Conservation (phyloP, 2,888 invertebrate species). For the Argyra leucocephala region DNA sequence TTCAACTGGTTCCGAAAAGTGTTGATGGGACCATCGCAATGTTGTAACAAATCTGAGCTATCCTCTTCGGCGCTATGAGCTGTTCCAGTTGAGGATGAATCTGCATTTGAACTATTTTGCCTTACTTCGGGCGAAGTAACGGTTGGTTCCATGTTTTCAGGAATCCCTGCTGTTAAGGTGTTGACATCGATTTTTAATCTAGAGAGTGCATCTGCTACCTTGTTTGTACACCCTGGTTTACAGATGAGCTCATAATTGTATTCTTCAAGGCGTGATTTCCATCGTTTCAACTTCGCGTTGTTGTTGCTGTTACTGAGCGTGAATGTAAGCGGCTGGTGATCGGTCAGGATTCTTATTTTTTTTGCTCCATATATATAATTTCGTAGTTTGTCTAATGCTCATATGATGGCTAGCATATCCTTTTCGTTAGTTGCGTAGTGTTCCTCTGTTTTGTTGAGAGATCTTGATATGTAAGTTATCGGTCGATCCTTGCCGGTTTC, state of each 20-base stretch:
- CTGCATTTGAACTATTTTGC: no score
- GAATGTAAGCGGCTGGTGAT: conserved; percentile 21
- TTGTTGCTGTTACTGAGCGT: conserved; percentile 5
- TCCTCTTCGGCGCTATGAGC: conserved; percentile 14
- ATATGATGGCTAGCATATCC: no score
- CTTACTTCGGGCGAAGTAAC: no score
- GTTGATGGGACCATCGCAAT: conserved; percentile 13
- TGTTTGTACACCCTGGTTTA: conserved; percentile 6
- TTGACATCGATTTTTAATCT: conserved; percentile 14
- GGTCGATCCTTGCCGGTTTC: conserved; percentile 12
- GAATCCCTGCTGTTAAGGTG: not conserved
- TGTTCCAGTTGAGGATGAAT: no score
- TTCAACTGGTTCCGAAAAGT: conserved; percentile 15
- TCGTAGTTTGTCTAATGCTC: no score
- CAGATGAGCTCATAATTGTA: conserved; percentile 20
- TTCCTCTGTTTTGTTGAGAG: no score
- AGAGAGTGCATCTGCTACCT: conserved; percentile 19
- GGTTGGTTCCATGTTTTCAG: no score
- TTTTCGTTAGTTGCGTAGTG: no score
- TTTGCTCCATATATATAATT: conserved; percentile 22
- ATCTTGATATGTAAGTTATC: conserved; percentile 15
- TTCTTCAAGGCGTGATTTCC: conserved; percentile 22
- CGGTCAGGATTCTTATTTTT: conserved; percentile 20
- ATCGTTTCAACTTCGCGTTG: conserved; percentile 20
- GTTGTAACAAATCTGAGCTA: conserved; percentile 12